Conservation (phyloP, 2,797 vertebrate genomes). For the Labeo calbasu region DNA sequence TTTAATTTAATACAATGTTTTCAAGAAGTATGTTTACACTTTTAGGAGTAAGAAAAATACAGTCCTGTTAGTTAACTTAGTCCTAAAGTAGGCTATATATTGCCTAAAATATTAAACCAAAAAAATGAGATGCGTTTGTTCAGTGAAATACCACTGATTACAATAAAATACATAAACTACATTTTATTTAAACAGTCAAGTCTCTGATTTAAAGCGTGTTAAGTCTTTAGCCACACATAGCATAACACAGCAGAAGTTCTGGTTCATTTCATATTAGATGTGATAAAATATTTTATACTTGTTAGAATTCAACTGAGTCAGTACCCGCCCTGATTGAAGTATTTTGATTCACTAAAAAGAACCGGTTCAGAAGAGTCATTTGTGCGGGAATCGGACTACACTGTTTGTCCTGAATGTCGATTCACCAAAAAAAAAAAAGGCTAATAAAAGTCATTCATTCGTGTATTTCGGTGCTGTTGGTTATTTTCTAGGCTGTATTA, state of each 20-base stretch:
- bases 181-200: background rate
- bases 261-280: background rate
- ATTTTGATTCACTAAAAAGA: conserved; percentile 2
- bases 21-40: background rate
- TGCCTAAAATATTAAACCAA: background rate
- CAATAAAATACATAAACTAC: background rate
- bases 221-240: background rate
- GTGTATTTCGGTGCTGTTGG: too few relatives aligned
- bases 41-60: background rate
- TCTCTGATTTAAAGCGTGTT: background rate
- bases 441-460: background rate
- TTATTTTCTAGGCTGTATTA: background rate
- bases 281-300: background rate
- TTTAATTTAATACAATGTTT: background rate
- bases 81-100: background rate
- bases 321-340: background rate
- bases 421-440: background rate
- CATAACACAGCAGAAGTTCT: background rate
- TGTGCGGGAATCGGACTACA: background rate
- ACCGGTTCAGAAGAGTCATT: conserved; percentile 3
- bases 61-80: background rate
- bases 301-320: background rate
- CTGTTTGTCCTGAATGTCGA: background rate
- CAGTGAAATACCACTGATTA: background rate
- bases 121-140: background rate